Evolutionary conservation across 2,113 vertebrate species (phyloP), one percentile per base, ranked within the genome.

Genomic region (Tapirus terrestris): DNA sequence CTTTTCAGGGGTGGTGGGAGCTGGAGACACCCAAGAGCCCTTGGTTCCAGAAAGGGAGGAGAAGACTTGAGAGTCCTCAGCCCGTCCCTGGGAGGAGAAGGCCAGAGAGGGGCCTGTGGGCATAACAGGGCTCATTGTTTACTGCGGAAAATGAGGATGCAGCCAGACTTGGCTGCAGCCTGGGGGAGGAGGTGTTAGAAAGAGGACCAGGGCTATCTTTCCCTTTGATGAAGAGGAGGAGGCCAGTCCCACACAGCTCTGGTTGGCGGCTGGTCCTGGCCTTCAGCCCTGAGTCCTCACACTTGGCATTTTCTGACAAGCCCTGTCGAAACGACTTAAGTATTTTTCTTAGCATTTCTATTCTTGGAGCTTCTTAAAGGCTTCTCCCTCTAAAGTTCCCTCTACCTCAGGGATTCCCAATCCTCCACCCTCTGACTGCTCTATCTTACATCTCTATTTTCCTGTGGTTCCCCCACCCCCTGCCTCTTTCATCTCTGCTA

Each of bases 351-450:
- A 16, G 89, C 43, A 4, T 72, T 79, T 73, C 63, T 48, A 1
- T 17, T 21, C 16, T 13, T 3, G 16, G 67, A 43, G 58, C 72
- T 8, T 48, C 58, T 17, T 8, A 11, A 12, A 1, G 45, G 67
- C 65, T 29, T 51, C 36, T 18, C n/a, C 56, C 88, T 8, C 65
- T 8, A 0, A 7, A 10, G 29, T 3, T 23, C 43, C 20, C 56
- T n/a, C 6, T 1, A 0, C 48, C 0, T 70, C 12, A 0, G 6
- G 11, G 31, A 11, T 10, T 16, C 77, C 43, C 67, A 12, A 14
- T 8, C 31, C 61, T 58, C 45, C 9, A 1, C 3, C 16, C 29
- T 16, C 31, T 2, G 0, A 6, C 23, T 1, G 23, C 10, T 6
- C 29, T 0, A 0, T 45, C 60, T 45, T 21, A 20, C 16, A 2